These are phyloP conservation scores for Luehdorfia chinensis DNA, from an alignment of 1,140 invertebrate species.

Conservation along the genomic window DNA sequence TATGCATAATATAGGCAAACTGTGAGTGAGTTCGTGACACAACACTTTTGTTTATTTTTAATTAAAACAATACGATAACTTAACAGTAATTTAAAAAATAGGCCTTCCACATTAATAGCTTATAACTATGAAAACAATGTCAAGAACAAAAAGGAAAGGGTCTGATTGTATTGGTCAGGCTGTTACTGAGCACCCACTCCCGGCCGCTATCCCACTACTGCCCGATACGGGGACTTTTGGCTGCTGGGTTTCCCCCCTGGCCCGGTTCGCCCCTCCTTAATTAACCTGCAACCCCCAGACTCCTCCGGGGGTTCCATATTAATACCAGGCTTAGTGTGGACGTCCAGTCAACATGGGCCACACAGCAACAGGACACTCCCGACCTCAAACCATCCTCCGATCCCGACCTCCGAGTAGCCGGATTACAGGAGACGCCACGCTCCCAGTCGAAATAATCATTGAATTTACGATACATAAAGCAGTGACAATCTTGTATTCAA, in stretches of 20 bases:
- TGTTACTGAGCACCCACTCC: conserved; percentile 90
- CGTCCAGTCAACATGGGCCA: conserved; percentile 87
- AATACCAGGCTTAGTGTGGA: conserved; percentile 94
- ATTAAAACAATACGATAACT: background rate
- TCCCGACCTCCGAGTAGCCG: conserved; percentile 92
- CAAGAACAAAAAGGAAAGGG: conserved; percentile 84
- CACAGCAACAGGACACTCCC: conserved; percentile 85
- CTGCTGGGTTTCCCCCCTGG: conserved; percentile 91
- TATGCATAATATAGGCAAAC: too few species aligned
- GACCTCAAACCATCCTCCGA: conserved; percentile 91
- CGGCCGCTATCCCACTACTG: conserved; percentile 98
- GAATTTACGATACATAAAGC: background rate
- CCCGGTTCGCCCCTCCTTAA: conserved; percentile 96
- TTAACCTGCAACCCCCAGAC: conserved; percentile 89
- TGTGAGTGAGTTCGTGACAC: too few species aligned
- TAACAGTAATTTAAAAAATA: background rate
- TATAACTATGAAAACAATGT: too few species aligned
- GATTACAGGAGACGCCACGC: conserved; percentile 15
- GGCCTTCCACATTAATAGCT: background rate
- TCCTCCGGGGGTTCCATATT: conserved; percentile 93
- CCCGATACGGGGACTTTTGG: conserved; percentile 91
- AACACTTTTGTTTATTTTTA: too few species aligned
- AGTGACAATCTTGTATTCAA: conserved; percentile 2
- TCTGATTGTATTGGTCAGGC: conserved; percentile 92
- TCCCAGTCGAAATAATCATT: background rate